phyloP scores from a whole-genome alignment of 2,113 vertebrate genomes.

The Mesoclemmys tuberculata region DNA sequence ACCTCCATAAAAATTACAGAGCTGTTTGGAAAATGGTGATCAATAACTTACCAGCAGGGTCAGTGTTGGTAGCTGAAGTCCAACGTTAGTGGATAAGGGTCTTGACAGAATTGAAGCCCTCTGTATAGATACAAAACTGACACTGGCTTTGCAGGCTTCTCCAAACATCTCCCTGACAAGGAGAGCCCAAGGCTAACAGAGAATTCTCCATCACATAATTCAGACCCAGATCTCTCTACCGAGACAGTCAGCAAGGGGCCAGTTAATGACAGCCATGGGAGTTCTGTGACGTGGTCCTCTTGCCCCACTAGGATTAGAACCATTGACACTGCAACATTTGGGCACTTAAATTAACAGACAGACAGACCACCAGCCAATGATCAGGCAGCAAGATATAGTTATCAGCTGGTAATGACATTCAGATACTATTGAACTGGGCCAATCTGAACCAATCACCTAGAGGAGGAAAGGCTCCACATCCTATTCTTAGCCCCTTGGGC shows the following conservation, averaged over 20 bases:
- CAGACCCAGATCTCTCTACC: background rate
- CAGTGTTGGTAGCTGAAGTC: background rate
- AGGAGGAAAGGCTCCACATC: background rate
- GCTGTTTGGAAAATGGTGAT: rapidly evolving
- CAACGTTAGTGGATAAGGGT: background rate
- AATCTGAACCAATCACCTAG: rapidly evolving
- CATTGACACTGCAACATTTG: no score
- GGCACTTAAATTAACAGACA: background rate
- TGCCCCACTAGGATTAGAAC: background rate
- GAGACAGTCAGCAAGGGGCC: background rate
- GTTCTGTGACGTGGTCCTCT: background rate
- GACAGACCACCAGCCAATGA: background rate
- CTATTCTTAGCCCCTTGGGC: background rate
- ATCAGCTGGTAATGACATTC: background rate
- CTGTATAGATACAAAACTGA: background rate
- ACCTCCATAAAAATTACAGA: rapidly evolving
- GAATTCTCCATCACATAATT: background rate
- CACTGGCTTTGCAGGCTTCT: background rate
- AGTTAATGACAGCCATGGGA: background rate
- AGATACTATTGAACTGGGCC: rapidly evolving
- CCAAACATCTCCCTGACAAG: background rate
- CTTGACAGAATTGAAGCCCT: background rate
- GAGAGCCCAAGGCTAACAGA: background rate
- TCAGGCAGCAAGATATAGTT: rapidly evolving
- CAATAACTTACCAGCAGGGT: background rate